Evolutionary conservation across 2,888 invertebrate genomes (phyloP).

Genomic region (Lasius platythorax): DNA sequence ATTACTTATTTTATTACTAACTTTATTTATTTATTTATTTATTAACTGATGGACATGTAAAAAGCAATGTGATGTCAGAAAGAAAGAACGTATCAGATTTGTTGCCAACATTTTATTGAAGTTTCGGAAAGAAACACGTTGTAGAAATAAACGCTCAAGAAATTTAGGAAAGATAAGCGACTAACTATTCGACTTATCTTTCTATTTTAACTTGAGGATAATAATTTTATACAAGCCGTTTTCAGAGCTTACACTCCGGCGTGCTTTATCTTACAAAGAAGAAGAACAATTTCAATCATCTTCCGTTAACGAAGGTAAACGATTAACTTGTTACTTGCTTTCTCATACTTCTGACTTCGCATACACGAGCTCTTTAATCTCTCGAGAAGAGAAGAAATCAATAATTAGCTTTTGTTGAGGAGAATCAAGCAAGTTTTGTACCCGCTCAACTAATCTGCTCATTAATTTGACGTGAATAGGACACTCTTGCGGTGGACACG

Average conservation of each 20-base stretch:
- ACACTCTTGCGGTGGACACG: neutral
- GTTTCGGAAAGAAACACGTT: neutral
- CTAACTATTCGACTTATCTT: neutral
- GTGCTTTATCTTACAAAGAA: neutral
- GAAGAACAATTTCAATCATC: constrained; percentile 9
- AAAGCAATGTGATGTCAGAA: neutral
- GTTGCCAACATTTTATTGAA: neutral
- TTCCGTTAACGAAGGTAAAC: neutral
- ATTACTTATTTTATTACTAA: neutral
- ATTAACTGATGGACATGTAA: neutral
- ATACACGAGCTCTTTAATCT: neutral
- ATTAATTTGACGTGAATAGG: neutral
- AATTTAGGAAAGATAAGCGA: neutral
- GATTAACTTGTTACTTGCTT: neutral
- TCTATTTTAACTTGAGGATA: neutral
- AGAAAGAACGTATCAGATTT: neutral
- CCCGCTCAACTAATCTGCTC: neutral
- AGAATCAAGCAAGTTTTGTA: neutral
- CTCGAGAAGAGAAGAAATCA: neutral
- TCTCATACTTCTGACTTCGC: neutral
- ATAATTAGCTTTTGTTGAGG: constrained; percentile 3
- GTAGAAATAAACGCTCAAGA: neutral
- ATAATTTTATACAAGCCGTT: neutral
- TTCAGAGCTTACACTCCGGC: neutral
- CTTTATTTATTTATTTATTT: neutral